Evolutionary conservation across 2,888 invertebrate genomes (phyloP), one percentile per base, ranked within the genome.

Genomic region (Habroteleia sp.): DNA sequence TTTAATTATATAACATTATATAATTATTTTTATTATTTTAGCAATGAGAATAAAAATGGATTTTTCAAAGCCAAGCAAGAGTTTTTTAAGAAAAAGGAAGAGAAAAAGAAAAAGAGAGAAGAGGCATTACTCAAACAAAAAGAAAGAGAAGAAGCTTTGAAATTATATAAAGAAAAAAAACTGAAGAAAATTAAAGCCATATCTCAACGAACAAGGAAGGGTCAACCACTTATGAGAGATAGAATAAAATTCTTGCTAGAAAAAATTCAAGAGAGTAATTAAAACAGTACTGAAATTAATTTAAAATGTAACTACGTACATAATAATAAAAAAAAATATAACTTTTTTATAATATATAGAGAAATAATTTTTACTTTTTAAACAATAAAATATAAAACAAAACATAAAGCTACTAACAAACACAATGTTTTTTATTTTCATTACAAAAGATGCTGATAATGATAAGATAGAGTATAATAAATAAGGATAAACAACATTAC

Each of bases 181-280:
- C 89, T 91, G 41, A 92, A 93, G 44, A 92, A 91, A 65, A 93
- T 91, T 74, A 95, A 94, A 88, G 93, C 92, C 76, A 88, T 96
- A 33, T 93, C 93, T 42, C 93, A 93, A 84, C 94, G 93, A 84
- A 96, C 94, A 0, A 93, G 92, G 80, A 94, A 92, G 81, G 96
- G 96, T 0, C 96, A 97, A 84, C 96, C 96, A 0, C 89, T 96
- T 1, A 96, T 97, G 96, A 94, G 93, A 66, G 93, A 93, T 54
- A 91, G 96, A 79, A 90, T 96, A 84, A 93, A 96, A 88, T 86
- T 95, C 83, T 89, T 97, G 52, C 88, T 95, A 8, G 93, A 95
- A 82, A 93, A 94, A 88, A 94, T 96, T 79, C 92, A 94, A 86
- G 90, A 89, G 82, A 80, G 79, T 65, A 71, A 68, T 58, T 65